Evolutionary conservation across 2,888 invertebrate genomes (phyloP).

Genomic region (Microdon myrmicae): DNA sequence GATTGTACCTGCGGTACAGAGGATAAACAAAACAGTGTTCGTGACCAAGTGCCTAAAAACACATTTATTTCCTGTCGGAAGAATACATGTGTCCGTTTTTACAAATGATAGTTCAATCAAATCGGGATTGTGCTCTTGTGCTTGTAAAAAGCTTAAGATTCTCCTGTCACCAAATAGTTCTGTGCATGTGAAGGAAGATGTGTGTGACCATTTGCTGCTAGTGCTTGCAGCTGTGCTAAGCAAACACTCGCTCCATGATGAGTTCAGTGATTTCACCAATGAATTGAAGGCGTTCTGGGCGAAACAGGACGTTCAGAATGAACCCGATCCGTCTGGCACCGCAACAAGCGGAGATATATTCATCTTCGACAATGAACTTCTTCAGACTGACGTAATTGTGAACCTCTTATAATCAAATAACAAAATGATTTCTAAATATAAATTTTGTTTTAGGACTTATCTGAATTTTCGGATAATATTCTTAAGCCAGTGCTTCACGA

Average conservation of each 20-base stretch:
- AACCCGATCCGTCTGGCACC: neutral
- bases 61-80: slow-evolving; percentile 60
- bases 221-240: slow-evolving; percentile 62
- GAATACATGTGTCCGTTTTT: slow-evolving; percentile 60
- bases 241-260: slow-evolving; percentile 55
- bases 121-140: slow-evolving; percentile 58
- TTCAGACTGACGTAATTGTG: slow-evolving; percentile 54
- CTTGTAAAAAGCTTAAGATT: slow-evolving; percentile 64
- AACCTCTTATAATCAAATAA: neutral
- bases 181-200: slow-evolving; percentile 62
- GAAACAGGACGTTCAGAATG: slow-evolving; percentile 53
- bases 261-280: slow-evolving; percentile 60
- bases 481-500: slow-evolving; percentile 55
- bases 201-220: slow-evolving; percentile 64
- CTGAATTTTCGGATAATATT: slow-evolving; percentile 61
- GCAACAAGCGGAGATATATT: slow-evolving; percentile 56
- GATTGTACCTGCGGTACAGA: slow-evolving; percentile 60
- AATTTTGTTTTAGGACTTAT: slow-evolving; percentile 39
- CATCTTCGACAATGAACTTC: slow-evolving; percentile 58
- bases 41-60: slow-evolving; percentile 62
- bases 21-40: slow-evolving; percentile 60
- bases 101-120: slow-evolving; percentile 56
- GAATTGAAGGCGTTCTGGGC: slow-evolving; percentile 61
- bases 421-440: neutral
- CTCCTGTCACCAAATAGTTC: slow-evolving; percentile 63